Evolutionary conservation across 1,140 invertebrate species (phyloP).

Genomic region (Drosophila teissieri): DNA sequence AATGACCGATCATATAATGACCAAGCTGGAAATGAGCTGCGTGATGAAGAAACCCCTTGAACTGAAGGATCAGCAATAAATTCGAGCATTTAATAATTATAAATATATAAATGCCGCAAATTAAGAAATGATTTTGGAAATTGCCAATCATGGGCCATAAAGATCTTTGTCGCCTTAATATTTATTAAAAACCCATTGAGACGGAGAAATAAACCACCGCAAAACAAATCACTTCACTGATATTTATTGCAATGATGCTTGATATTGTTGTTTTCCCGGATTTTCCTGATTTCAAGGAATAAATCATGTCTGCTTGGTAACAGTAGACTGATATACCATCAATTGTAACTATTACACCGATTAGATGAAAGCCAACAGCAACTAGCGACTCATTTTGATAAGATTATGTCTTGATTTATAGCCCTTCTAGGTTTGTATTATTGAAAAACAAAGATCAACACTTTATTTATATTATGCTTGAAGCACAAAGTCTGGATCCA

Average conservation of each 20-base stretch:
- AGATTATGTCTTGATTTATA: slow-evolving; percentile 24
- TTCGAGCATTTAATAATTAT: slow-evolving; percentile 48
- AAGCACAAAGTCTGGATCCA: slow-evolving; percentile 3
- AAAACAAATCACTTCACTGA: slow-evolving; percentile 17
- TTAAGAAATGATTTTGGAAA: slow-evolving; percentile 56
- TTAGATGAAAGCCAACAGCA: slow-evolving; percentile 30
- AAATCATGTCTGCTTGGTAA: slow-evolving; percentile 23
- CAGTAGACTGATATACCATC: background rate
- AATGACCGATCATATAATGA: slow-evolving; percentile 54
- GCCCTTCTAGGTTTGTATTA: background rate
- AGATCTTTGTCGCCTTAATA: slow-evolving; percentile 17
- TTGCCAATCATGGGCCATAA: slow-evolving; percentile 40
- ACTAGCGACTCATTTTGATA: slow-evolving; percentile 1
- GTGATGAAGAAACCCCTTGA: slow-evolving; percentile 25
- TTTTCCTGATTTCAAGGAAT: slow-evolving; percentile 8
- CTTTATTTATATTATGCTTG: background rate
- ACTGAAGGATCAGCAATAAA: slow-evolving; percentile 32
- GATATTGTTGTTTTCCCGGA: slow-evolving; percentile 13
- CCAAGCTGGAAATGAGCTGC: slow-evolving; percentile 27
- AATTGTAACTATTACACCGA: slow-evolving; percentile 46
- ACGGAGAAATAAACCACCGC: slow-evolving; percentile 2
- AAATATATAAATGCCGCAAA: slow-evolving; percentile 57
- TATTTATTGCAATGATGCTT: slow-evolving; percentile 2
- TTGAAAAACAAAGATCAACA: background rate
- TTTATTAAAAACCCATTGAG: slow-evolving; percentile 16